phyloP scores from a whole-genome alignment of 2,113 vertebrate species.

The Callaeas wilsoni region DNA sequence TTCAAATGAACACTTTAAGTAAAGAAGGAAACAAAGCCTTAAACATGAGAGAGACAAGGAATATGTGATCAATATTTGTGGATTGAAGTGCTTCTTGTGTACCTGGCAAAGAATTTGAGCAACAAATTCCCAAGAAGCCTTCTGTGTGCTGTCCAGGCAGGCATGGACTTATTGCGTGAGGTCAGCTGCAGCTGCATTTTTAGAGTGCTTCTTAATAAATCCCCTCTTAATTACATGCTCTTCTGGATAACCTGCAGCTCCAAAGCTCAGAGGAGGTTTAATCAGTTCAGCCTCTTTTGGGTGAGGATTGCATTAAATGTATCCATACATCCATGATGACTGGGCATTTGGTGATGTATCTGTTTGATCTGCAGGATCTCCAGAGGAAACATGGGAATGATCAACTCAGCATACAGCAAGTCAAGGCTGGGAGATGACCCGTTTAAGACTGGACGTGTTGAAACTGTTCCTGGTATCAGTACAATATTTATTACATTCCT shows the following conservation, averaged over 20 bases:
- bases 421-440: not conserved
- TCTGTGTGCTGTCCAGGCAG: not conserved
- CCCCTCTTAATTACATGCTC: not conserved
- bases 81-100: not conserved
- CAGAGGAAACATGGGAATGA: not conserved
- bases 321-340: not conserved
- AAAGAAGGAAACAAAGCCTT: not conserved
- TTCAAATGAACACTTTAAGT: not conserved
- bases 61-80: not conserved
- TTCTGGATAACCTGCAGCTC: not conserved
- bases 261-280: not conserved
- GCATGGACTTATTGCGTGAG: not conserved
- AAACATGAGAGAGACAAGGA: not conserved
- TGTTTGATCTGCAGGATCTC: not conserved
- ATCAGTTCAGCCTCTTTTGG: not conserved
- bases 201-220: not conserved
- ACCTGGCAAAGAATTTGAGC: not conserved
- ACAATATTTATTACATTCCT: not conserved
- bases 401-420: accelerated
- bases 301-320: not conserved
- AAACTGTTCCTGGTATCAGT: not conserved
- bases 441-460: accelerated
- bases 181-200: not conserved
- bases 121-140: not conserved
- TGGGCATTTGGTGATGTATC: not conserved